Evolutionary conservation across 2,113 vertebrate genomes (phyloP).

Genomic region (Anguilla japonica): DNA sequence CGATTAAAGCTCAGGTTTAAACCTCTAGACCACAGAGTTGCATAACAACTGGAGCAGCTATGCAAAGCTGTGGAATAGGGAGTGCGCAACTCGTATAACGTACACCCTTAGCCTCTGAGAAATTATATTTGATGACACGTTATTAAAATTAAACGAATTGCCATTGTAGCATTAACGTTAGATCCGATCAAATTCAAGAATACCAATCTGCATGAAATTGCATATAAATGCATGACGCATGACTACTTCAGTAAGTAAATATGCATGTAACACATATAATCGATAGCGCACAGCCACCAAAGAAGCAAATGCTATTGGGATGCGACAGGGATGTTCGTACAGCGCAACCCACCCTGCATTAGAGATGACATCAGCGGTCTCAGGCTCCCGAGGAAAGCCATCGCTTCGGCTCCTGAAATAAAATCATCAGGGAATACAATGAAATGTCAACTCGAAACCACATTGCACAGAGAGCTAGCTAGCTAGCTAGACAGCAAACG

Average conservation of each 20-base stretch:
- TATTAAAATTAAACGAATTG: too few relatives aligned
- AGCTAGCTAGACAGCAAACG: not conserved
- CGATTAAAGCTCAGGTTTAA: too few relatives aligned
- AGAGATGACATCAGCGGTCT: constrained; percentile 55
- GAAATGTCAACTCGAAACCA: not conserved
- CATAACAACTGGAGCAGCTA: too few relatives aligned
- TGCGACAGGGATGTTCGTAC: not conserved
- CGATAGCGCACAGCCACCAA: not conserved
- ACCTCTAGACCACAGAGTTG: too few relatives aligned
- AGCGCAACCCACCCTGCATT: constrained; percentile 52
- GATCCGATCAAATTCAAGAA: too few relatives aligned
- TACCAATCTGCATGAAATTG: too few relatives aligned
- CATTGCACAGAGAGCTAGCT: not conserved
- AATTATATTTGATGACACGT: too few relatives aligned
- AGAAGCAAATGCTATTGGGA: not conserved
- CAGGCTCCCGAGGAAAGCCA: constrained; percentile 55
- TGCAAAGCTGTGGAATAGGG: too few relatives aligned
- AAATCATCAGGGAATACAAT: not conserved
- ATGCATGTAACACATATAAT: not conserved
- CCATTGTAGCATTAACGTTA: too few relatives aligned
- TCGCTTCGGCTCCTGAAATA: constrained; percentile 37
- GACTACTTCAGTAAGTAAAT: not conserved
- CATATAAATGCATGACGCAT: not conserved
- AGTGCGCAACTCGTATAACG: too few relatives aligned
- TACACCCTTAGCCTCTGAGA: not conserved